Evolutionary conservation across 2,797 vertebrate species (phyloP).

Genomic region (Cetoscarus ocellatus): DNA sequence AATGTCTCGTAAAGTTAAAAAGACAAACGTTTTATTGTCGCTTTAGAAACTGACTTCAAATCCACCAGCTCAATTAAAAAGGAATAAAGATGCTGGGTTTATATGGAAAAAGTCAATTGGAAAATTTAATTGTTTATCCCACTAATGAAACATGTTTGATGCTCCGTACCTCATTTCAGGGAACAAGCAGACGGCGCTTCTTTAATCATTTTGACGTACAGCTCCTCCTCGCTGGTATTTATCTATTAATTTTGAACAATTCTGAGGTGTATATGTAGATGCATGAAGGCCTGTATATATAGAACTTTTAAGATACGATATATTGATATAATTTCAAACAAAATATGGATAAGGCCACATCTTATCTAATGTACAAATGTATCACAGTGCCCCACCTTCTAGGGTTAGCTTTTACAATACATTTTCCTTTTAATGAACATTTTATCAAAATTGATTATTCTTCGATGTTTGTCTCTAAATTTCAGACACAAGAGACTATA

Average conservation of each 20-base stretch:
- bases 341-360: too few relatives aligned
- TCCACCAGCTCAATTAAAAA: constrained; percentile 82
- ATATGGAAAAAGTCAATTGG: constrained; percentile 83
- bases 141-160: constrained; percentile 81
- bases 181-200: constrained; percentile 38
- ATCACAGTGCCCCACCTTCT: too few relatives aligned
- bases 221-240: constrained; percentile 34
- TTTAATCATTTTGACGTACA: constrained; percentile 56
- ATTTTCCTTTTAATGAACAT: too few relatives aligned
- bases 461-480: too few relatives aligned
- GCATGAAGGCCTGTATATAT: too few relatives aligned
- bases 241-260: constrained; percentile 7
- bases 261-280: neutral
- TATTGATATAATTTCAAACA: too few relatives aligned
- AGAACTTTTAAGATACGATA: too few relatives aligned
- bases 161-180: constrained; percentile 61
- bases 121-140: constrained; percentile 81
- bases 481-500: too few relatives aligned
- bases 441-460: too few relatives aligned
- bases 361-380: too few relatives aligned
- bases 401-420: too few relatives aligned
- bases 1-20: constrained; percentile 80
- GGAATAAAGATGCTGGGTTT: constrained; percentile 77
- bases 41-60: constrained; percentile 83
- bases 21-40: constrained; percentile 82